These are phyloP conservation scores for Spisula solida DNA, from an alignment of 2,888 invertebrate species.

Conservation along the genomic window DNA sequence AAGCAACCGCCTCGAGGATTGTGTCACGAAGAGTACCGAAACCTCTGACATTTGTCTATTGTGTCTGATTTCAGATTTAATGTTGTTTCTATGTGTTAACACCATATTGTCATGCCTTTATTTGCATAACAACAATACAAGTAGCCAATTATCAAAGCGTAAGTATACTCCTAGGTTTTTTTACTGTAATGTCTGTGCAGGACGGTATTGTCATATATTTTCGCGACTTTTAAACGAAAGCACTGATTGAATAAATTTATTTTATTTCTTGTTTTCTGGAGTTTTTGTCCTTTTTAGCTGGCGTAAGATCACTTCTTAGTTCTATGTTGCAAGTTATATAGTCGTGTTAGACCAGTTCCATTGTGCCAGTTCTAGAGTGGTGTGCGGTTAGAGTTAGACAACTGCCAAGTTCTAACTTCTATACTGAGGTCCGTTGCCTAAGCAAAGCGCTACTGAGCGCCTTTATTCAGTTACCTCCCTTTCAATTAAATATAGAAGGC, in stretches of 20 bases:
- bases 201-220: not conserved
- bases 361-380: no score
- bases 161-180: not conserved
- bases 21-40: not conserved
- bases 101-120: not conserved
- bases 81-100: not conserved
- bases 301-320: no score
- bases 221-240: not conserved
- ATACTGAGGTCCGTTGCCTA: no score
- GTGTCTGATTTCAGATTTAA: not conserved
- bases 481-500: no score
- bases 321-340: no score
- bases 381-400: no score
- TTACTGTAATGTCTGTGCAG: not conserved
- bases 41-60: not conserved
- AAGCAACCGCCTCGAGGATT: no score
- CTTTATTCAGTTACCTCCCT: no score
- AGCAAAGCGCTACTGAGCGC: no score
- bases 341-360: no score
- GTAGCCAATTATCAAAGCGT: not conserved
- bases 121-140: not conserved
- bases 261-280: not conserved
- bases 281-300: not conserved
- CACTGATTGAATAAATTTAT: no score
- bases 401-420: no score